Conservation (phyloP, 2,888 invertebrate species). For the Autographa gamma region DNA sequence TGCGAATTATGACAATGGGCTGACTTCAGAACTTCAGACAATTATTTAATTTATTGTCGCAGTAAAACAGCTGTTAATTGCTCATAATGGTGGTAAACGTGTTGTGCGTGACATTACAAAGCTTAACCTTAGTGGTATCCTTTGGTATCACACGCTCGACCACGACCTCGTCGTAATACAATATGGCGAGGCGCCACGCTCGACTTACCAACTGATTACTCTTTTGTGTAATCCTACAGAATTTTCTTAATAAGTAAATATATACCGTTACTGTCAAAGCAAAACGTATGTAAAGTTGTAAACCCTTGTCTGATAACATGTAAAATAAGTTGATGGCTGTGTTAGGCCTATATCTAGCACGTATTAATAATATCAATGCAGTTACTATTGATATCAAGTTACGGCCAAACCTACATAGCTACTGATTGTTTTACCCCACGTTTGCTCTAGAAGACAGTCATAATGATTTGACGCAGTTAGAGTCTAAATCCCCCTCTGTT, state of each 20-base stretch:
- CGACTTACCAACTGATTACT: slow-evolving; percentile 75
- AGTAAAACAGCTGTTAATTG: slow-evolving; percentile 19
- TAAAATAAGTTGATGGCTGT: slow-evolving; percentile 10
- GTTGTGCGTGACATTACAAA: slow-evolving; percentile 76
- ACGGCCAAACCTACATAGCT: background rate
- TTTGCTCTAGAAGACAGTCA: background rate
- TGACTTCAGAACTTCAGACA: background rate
- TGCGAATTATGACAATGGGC: background rate
- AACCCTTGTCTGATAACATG: slow-evolving; percentile 36
- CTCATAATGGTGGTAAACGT: slow-evolving; percentile 49
- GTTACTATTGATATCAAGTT: background rate
- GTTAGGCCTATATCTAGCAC: background rate
- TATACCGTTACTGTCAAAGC: background rate
- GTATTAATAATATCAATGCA: background rate
- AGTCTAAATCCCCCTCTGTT: no score
- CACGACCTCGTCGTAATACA: slow-evolving; percentile 83
- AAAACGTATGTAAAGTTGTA: slow-evolving; percentile 34
- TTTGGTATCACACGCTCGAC: slow-evolving; percentile 79
- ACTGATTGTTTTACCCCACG: background rate
- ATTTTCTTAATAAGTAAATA: slow-evolving; percentile 34
- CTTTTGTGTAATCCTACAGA: slow-evolving; percentile 69
- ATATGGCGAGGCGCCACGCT: slow-evolving; percentile 83
- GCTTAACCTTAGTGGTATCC: slow-evolving; percentile 82
- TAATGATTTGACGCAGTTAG: no score
- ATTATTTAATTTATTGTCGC: slow-evolving; percentile 11